Percentiles rank a stretch among this genome's conserved stretches.
These are phyloP conservation scores for Natrix natrix DNA, from an alignment of 2,797 vertebrate genomes.

Conservation along the genomic window DNA sequence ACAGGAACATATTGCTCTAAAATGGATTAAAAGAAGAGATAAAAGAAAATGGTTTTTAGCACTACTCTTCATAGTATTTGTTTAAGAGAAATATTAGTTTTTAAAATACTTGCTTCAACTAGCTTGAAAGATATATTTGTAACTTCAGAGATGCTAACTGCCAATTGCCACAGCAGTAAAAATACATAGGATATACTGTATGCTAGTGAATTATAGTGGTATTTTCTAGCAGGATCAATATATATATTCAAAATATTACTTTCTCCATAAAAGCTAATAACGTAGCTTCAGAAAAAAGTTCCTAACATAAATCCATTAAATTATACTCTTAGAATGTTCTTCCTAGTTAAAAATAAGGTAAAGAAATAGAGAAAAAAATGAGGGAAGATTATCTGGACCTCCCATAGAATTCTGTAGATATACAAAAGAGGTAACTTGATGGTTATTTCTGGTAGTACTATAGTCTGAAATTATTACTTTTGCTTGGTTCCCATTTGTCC, in stretches of 20 bases:
- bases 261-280: background rate
- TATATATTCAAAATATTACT: background rate
- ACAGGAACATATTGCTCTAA: background rate
- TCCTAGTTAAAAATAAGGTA: background rate
- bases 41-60: background rate
- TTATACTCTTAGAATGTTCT: background rate
- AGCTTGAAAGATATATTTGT: background rate
- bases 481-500: background rate
- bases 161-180: background rate
- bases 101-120: background rate
- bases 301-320: background rate
- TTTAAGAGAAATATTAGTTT: background rate
- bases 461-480: background rate
- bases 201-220: background rate
- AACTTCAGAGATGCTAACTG: background rate
- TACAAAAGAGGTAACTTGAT: background rate
- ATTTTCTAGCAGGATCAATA: background rate
- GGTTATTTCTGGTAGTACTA: background rate
- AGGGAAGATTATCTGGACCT: background rate
- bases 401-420: background rate
- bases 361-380: background rate
- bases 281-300: background rate
- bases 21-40: background rate
- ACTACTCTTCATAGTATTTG: background rate
- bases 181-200: background rate